Evolutionary conservation across 1,140 invertebrate genomes (phyloP).

Genomic region (Lordiphosa mommai): DNA sequence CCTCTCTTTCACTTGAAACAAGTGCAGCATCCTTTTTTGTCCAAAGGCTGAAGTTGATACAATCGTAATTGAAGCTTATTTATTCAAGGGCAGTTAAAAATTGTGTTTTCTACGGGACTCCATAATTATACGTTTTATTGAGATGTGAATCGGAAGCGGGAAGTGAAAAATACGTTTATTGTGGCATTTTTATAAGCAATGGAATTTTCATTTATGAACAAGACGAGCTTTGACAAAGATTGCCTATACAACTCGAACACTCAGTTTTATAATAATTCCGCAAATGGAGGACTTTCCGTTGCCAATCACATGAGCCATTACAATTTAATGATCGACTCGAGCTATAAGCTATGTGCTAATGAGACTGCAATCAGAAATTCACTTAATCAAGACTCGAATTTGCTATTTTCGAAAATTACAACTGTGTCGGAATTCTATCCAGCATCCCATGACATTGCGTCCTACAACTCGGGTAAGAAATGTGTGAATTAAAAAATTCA

Average conservation of each 20-base stretch:
- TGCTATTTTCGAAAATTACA: conserved; percentile 62
- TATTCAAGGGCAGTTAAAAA: conserved; percentile 67
- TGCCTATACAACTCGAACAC: conserved; percentile 51
- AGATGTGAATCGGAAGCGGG: conserved; percentile 37
- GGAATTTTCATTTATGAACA: conserved; percentile 70
- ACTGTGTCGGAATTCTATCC: conserved; percentile 66
- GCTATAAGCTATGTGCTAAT: conserved; percentile 56
- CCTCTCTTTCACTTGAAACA: conserved; percentile 51
- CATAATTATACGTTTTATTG: conserved; percentile 51
- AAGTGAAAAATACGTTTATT: conserved; percentile 38
- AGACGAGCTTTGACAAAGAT: conserved; percentile 64
- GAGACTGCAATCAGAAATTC: conserved; percentile 54
- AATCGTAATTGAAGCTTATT: conserved; percentile 67
- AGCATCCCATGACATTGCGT: conserved; percentile 44
- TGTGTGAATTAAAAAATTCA: not conserved
- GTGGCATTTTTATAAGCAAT: conserved; percentile 33
- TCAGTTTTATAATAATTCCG: conserved; percentile 42
- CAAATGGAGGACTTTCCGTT: conserved; percentile 40
- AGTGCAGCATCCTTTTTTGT: conserved; percentile 58
- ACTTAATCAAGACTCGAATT: conserved; percentile 58
- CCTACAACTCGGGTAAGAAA: conserved; percentile 53
- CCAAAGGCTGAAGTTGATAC: conserved; percentile 56
- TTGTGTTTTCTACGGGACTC: conserved; percentile 45
- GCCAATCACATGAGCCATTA: conserved; percentile 62
- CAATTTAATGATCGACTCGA: conserved; percentile 59